Conservation (phyloP, 2,113 vertebrate genomes). For the Poeciliopsis prolifica region DNA sequence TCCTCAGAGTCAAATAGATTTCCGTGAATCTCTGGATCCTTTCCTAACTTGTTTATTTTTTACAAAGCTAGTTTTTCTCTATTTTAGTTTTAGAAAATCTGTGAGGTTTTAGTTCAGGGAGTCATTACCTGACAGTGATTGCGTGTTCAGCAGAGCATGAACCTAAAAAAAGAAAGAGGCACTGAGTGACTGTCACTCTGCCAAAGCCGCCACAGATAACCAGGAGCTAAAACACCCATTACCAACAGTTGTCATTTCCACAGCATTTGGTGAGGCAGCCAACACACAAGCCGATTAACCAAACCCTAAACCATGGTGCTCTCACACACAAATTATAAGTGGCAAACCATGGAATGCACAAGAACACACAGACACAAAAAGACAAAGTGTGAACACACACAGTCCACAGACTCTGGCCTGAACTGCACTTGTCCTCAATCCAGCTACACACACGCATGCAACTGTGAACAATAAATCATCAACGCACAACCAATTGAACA, state of each 20-base stretch:
- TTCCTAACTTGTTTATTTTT: background rate
- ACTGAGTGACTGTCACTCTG: constrained; percentile 6
- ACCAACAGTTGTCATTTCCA: constrained; percentile 61
- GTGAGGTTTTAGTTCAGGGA: background rate
- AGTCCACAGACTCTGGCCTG: constrained; percentile 28
- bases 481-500: background rate
- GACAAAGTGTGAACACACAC: constrained; percentile 6
- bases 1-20: background rate
- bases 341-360: constrained; percentile 13
- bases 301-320: constrained; percentile 54
- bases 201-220: constrained; percentile 57
- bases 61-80: background rate
- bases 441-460: constrained; percentile 24
- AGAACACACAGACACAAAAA: constrained; percentile 17
- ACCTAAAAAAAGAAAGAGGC: background rate
- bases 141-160: background rate
- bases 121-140: background rate
- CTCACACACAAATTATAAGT: constrained; percentile 16
- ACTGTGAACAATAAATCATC: constrained; percentile 10
- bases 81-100: background rate
- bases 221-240: constrained; percentile 62
- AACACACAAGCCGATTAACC: constrained; percentile 69
- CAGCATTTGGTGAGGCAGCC: constrained; percentile 39
- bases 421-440: constrained; percentile 49
- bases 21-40: background rate